Base-by-base conservation (phyloP, 2,888 invertebrate species). In the Stenichneumon culpator region DNA sequence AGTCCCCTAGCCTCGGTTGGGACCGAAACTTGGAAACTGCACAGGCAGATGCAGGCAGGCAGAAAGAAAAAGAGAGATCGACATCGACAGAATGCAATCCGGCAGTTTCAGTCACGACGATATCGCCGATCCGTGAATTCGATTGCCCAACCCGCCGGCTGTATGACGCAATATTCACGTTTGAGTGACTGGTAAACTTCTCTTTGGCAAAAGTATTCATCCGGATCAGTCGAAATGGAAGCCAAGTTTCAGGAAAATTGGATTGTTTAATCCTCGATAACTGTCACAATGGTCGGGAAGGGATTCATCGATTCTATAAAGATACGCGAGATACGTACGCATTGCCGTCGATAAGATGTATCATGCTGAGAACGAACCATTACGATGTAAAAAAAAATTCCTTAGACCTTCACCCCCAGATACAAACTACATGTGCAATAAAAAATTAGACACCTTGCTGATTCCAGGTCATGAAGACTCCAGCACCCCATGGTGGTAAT, bases 231-330 rank as follows among this genome's bases (percentile, higher is more conserved):
- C 50, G 65, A 72, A 65, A 73, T 54, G 73, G 50, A 65, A 73
- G 83, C 57, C 68, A 86, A 83, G 83, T 82, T 54, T 67, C 72
- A 72, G 72, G 79, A 85, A 85, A 86, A 85, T 86, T 85, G 85
- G 83, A 79, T 85, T 81, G 54, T 83, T 79, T 83, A 85, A 85
- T 86, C 85, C 83, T 52, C 57, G 60, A 63, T 68, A 68, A 77
- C 77, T 68, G 63, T 74, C 63, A 36, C 14, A 11, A 32, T 36
- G 16, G 4, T 67, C 7, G 36, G 32, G 22, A 39, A 28, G 69
- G 74, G 73, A 77, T 69, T 74, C 67, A 65, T 50, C 60, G 75
- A 82, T 79, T 68, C 70, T 22, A 70, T 74, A 68, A 60, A 63
- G n/a, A 28, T 32, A 32, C 14, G 6, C 6, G 7, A 63, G 63